These are phyloP conservation scores for Drosophila hydei DNA, from an alignment of 1,140 invertebrate species.

Conservation along the genomic window DNA sequence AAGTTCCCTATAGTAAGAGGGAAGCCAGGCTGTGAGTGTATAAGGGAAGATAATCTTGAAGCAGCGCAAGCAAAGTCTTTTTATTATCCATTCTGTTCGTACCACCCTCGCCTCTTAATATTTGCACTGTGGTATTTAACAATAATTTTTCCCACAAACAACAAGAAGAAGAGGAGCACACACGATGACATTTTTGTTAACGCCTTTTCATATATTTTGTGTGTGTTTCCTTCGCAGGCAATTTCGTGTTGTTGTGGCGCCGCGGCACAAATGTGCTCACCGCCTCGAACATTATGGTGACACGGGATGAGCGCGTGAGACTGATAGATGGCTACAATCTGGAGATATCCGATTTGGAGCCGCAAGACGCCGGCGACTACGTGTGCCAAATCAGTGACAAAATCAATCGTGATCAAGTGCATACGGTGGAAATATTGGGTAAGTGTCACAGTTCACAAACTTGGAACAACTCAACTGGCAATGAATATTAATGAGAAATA, in stretches of 20 bases:
- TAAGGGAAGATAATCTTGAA: too few species aligned
- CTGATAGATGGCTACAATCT: slow-evolving; percentile 89
- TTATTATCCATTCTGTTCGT: too few species aligned
- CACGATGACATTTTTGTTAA: slow-evolving; percentile 10
- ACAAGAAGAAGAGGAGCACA: slow-evolving; percentile 55
- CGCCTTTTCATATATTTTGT: slow-evolving; percentile 4
- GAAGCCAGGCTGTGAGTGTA: too few species aligned
- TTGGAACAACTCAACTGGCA: neutral
- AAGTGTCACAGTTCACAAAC: slow-evolving; percentile 49
- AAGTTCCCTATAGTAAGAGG: too few species aligned
- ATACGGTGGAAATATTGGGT: slow-evolving; percentile 84
- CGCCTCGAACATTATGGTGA: slow-evolving; percentile 89
- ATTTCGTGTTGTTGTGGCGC: slow-evolving; percentile 88
- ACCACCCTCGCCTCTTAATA: slow-evolving; percentile 40
- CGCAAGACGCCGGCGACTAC: slow-evolving; percentile 85
- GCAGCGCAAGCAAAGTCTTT: too few species aligned
- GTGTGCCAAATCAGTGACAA: slow-evolving; percentile 89
- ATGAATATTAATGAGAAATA: neutral
- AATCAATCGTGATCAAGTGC: slow-evolving; percentile 86
- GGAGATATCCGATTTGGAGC: slow-evolving; percentile 87
- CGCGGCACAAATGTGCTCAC: slow-evolving; percentile 88
- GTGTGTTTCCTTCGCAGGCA: slow-evolving; percentile 84
- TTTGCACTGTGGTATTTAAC: slow-evolving; percentile 73
- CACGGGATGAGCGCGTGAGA: slow-evolving; percentile 87
- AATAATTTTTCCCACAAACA: slow-evolving; percentile 67